Evolutionary conservation across 1,140 invertebrate genomes (phyloP).

Genomic region (Macrocentrus cingulum): DNA sequence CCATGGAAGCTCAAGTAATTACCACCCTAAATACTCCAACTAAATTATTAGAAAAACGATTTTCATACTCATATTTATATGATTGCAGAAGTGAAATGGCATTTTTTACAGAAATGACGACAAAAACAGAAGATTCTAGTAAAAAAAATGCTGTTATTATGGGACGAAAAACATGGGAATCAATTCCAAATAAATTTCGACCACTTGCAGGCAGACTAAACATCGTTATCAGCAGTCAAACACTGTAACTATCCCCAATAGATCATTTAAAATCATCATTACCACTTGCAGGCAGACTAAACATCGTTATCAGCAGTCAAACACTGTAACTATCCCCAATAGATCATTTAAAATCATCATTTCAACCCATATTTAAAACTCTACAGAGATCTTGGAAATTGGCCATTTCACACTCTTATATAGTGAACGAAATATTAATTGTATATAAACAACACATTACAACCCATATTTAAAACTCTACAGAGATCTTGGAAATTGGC

Average conservation of each 20-base stretch:
- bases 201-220: constrained; percentile 81
- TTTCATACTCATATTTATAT: no score
- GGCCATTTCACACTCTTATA: no score
- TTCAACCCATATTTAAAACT: constrained; percentile 73
- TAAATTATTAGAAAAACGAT: no score
- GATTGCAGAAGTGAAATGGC: constrained; percentile 79
- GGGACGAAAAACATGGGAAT: constrained; percentile 90
- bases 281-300: constrained; percentile 77
- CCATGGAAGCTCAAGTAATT: constrained; percentile 84
- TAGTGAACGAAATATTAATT: no score
- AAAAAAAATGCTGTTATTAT: constrained; percentile 89
- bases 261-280: no score
- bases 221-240: constrained; percentile 74
- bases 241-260: constrained; percentile 50
- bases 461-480: no score
- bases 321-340: constrained; percentile 49
- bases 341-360: no score
- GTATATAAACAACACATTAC: no score
- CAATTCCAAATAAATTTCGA: constrained; percentile 80
- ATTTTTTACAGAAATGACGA: constrained; percentile 82
- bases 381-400: no score
- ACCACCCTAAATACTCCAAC: background rate
- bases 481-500: no score
- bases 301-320: constrained; percentile 78
- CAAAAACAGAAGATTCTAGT: constrained; percentile 60